Base-by-base conservation (phyloP, 92 coral and sea anemone species). In the Umimayanthus kanabou region DNA sequence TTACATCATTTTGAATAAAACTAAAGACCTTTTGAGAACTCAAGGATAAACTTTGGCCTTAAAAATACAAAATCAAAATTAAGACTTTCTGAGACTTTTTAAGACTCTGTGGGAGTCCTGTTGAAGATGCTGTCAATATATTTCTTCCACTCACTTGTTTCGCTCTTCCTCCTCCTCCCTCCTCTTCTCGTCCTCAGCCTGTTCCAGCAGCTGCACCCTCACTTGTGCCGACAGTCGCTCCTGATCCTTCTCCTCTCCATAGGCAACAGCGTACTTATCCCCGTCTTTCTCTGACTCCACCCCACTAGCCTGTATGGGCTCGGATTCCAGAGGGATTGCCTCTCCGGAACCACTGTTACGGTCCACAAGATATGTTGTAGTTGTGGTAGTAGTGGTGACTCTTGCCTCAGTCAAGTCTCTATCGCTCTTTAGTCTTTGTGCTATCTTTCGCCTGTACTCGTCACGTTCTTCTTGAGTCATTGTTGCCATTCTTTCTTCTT, bases 391-490 rank as follows among this genome's bases (percentile, higher is more conserved):
- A 30, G 88, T 77, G 37, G 87, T 83, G 45, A 83, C 87, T 70
- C 5, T 69, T 83, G 82, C 14, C 61, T 74, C 74, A 57, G 43
- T 26, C 16, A 49, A 40, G 16, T 69, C 65, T 73, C 29, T 85
- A 15, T 85, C 73, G 55, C 18, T 89, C 87, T 83, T 83, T 0
- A 93, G 85, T 57, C 87, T 92, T 22, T 93, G 93, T 39, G 91
- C 92, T 90, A 95, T 93, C 76, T 88, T 90, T 50, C 79, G 85
- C 40, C 79, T 91, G 87, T 93, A 95, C 82, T 89, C 88, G 18
- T 92, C 93, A 3, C 96, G 91, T 80, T 96, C 99, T 76, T 97
- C 98, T 64, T 88, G 82, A 5, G 96, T 95, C 99, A 97, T 91
- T 64, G 98, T 96, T 3, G 94, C 98, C 90, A 80, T 91, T 76